These are phyloP conservation scores for Ormyrus nitidulus DNA, from an alignment of 2,888 invertebrate species.

Conservation along the genomic window DNA sequence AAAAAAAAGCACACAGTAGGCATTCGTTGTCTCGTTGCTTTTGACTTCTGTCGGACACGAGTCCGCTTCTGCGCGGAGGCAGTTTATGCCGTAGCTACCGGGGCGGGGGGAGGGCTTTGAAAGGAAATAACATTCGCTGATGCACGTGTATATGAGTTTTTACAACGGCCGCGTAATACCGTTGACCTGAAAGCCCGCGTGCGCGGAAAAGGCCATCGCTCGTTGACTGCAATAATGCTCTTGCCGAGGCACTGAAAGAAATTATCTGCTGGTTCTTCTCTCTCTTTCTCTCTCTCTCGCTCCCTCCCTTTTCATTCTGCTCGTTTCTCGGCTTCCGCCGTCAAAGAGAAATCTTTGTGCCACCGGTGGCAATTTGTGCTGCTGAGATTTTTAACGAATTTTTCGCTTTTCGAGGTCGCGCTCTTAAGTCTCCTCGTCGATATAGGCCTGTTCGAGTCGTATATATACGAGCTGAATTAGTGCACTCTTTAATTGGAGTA, in stretches of 20 bases:
- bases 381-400: no score
- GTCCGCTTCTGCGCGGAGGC: not conserved
- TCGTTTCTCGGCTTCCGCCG: no score
- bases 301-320: no score
- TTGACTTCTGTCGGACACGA: slow-evolving; percentile 16
- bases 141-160: slow-evolving; percentile 10
- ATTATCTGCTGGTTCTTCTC: slow-evolving; percentile 22
- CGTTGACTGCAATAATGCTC: slow-evolving; percentile 29
- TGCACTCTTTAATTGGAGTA: no score
- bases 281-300: not conserved
- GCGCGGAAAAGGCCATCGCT: slow-evolving; percentile 14
- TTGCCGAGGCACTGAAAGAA: slow-evolving; percentile 9
- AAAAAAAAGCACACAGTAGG: not conserved
- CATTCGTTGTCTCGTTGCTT: slow-evolving; percentile 25
- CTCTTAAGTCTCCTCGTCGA: no score
- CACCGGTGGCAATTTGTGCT: no score
- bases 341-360: no score
- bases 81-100: not conserved
- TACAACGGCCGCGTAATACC: slow-evolving; percentile 17
- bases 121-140: slow-evolving; percentile 5
- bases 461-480: no score
- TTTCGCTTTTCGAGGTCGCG: no score
- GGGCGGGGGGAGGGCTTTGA: not conserved
- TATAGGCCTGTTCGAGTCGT: no score
- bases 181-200: slow-evolving; percentile 38